These are phyloP conservation scores for Octonoba sinensis DNA, from an alignment of 2,888 invertebrate species.

Conservation along the genomic window DNA sequence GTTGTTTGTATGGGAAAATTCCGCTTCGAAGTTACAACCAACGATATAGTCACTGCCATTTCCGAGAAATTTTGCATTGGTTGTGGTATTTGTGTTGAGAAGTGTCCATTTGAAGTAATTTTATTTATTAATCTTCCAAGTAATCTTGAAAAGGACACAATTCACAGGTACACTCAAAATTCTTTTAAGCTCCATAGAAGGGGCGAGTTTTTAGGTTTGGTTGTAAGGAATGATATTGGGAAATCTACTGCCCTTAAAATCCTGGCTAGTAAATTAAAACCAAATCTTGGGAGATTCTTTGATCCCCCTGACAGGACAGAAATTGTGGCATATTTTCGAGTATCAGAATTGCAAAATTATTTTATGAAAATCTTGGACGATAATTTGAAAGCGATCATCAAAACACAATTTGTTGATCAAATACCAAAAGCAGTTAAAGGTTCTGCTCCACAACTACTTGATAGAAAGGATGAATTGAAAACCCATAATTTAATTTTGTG, in stretches of 20 bases:
- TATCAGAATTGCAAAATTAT: constrained; percentile 98
- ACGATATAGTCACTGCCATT: constrained; percentile 95
- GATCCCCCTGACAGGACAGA: constrained; percentile 99
- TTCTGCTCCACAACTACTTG: constrained; percentile 88
- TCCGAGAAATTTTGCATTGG: constrained; percentile 99
- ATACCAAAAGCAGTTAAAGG: constrained; percentile 96
- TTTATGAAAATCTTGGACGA: constrained; percentile 99
- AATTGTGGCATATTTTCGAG: constrained; percentile 95
- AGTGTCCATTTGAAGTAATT: constrained; percentile 99
- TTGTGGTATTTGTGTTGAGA: constrained; percentile 99
- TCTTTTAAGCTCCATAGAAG: constrained; percentile 98
- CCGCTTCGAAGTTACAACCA: constrained; percentile 96
- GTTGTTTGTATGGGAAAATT: constrained; percentile 99
- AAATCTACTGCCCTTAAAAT: constrained; percentile 99
- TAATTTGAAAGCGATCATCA: constrained; percentile 95
- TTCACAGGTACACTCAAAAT: constrained; percentile 98
- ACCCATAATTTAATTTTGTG: constrained; percentile 85
- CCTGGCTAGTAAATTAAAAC: constrained; percentile 97
- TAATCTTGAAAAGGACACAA: constrained; percentile 97
- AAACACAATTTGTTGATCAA: constrained; percentile 99
- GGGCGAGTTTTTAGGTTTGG: constrained; percentile 96
- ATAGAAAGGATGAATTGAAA: constrained; percentile 91
- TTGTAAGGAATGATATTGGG: constrained; percentile 99
- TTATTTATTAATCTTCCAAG: constrained; percentile 98
- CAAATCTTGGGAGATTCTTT: constrained; percentile 95